Evolutionary conservation across 2,888 invertebrate genomes (phyloP), one percentile per base, ranked within the genome.

Genomic region (Hedya salicella): DNA sequence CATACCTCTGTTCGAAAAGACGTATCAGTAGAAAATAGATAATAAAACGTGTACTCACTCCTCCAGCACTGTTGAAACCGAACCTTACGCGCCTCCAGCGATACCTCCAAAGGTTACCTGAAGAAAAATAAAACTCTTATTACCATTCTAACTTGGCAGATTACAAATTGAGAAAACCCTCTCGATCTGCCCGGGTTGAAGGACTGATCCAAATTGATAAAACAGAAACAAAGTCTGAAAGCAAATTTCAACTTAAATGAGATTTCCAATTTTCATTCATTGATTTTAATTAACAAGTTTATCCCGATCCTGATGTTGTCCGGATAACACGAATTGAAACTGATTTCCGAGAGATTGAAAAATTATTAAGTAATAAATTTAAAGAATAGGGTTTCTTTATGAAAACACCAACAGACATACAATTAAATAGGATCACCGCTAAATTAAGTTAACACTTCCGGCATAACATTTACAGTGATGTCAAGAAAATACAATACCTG

Each of bases 31-130:
- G 9, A 39, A 54, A 14, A 40, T 11, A 14, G 4, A 25, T 25
- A 16, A 30, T 9, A 8, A 11, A 42, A 56, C 19, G 9, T 25
- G 14, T 39, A 66, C 66, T 66, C 16, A 66, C 66, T 66, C 66
- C 48, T 66, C 66, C 66, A 66, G 66, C 49, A 61, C 66, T 66
- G 39, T 30, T 48, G 60, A 61, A 54, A 54, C 21, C 46, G 54
- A 21, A 59, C 50, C 61, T 40, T 48, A n/a, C 46, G 44, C 16
- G 19, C 14, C 40, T 46, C 46, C 61, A 61, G 40, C 32, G 25
- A 19, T 4, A 13, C 40, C n/a, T 44, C 30, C 46, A n/a, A 48
- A 48, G n/a, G 2, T n/a, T 30, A 66, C 66, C 66, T 66, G 48
- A 54, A 66, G 16, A 44, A 32, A 48, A 59, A 61, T 6, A 53